Percentiles rank a stretch among this genome's conserved stretches.
These are phyloP conservation scores for Eclectus roratus DNA, from an alignment of 2,113 vertebrate species.

Conservation along the genomic window DNA sequence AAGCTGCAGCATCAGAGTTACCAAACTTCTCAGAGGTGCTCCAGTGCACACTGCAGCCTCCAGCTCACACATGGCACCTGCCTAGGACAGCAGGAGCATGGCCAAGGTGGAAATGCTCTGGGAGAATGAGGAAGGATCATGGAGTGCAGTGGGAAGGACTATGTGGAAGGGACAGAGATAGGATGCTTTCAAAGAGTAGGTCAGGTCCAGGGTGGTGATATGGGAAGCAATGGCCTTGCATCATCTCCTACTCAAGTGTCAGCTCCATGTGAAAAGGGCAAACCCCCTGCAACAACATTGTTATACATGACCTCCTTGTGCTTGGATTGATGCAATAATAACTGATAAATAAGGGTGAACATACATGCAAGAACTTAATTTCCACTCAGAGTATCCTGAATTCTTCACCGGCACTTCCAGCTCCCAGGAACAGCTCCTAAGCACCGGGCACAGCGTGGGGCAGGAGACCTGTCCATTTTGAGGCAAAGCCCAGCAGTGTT, in stretches of 20 bases:
- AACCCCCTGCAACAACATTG: neutral
- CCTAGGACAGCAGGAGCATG: neutral
- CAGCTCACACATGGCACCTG: neutral
- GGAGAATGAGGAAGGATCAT: neutral
- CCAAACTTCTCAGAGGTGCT: neutral
- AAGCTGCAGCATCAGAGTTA: neutral
- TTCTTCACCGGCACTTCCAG: neutral
- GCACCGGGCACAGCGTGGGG: accelerated
- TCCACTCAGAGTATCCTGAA: neutral
- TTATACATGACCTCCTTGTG: neutral
- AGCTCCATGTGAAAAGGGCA: neutral
- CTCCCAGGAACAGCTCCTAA: neutral
- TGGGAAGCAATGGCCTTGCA: neutral
- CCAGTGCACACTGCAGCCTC: neutral
- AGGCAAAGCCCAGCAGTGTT: neutral
- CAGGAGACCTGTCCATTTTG: constrained; percentile 27
- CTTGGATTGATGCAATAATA: neutral
- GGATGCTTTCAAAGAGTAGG: neutral
- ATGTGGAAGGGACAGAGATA: neutral
- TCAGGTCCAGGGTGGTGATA: accelerated
- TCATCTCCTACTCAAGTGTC: neutral
- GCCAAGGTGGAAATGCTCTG: neutral
- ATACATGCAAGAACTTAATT: neutral
- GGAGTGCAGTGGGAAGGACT: neutral
- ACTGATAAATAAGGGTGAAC: neutral